A percentile compares a stretch with the other conserved stretches of the same genome.
Evolutionary conservation across 2,888 invertebrate genomes (phyloP).

Genomic region (Cosmia pyralina): DNA sequence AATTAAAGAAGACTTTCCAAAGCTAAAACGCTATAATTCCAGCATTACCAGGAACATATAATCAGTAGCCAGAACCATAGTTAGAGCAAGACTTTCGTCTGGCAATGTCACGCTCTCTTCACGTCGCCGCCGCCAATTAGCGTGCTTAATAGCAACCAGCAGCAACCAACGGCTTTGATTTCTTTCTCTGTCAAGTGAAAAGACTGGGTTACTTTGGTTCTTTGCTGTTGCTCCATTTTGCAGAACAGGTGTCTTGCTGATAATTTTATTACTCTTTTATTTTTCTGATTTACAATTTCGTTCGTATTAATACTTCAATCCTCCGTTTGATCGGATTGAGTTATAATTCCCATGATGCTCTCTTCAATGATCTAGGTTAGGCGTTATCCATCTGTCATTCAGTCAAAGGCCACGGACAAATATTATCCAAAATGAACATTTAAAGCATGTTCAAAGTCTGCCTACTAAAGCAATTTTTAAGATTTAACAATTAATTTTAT

Average conservation of each 20-base stretch:
- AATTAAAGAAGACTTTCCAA: slow-evolving; percentile 30
- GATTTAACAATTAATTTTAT: slow-evolving; percentile 19
- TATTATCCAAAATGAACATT: neutral
- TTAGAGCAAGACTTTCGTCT: slow-evolving; percentile 64
- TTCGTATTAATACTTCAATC: neutral
- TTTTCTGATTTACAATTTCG: neutral
- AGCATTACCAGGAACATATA: slow-evolving; percentile 24
- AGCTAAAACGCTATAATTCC: slow-evolving; percentile 28
- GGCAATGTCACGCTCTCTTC: slow-evolving; percentile 80
- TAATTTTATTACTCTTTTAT: neutral
- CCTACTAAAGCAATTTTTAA: neutral
- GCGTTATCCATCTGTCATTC: neutral
- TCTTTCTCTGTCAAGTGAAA: slow-evolving; percentile 63
- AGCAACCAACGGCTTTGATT: slow-evolving; percentile 56
- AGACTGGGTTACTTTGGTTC: slow-evolving; percentile 32
- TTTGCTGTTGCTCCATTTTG: slow-evolving; percentile 5
- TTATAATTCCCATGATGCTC: neutral
- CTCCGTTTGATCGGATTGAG: neutral
- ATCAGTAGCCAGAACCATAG: slow-evolving; percentile 41
- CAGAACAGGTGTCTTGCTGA: neutral
- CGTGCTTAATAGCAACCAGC: slow-evolving; percentile 73
- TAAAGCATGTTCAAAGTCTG: neutral
- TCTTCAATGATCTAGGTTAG: neutral
- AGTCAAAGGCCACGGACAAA: neutral
- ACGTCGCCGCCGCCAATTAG: slow-evolving; percentile 76